Conservation (phyloP, 2,797 vertebrate genomes). For the Toxotes lorentzi region DNA sequence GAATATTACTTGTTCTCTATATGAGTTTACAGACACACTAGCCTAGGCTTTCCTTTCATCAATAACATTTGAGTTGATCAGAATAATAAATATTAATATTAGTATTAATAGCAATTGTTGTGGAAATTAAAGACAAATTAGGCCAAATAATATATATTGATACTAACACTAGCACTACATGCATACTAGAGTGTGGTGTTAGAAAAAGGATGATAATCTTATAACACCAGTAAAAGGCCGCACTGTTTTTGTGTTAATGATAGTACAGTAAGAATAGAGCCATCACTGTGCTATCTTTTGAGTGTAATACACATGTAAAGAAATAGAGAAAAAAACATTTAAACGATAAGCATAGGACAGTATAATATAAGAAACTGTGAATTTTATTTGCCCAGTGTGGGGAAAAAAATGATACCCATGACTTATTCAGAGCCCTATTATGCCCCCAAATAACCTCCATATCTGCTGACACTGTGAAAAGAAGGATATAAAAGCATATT, state of each 20-base stretch:
- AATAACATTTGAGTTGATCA: not conserved
- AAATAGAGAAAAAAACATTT: not conserved
- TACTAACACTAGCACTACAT: not conserved
- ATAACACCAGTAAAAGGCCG: not conserved
- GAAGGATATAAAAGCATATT: not conserved
- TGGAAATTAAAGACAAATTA: not conserved
- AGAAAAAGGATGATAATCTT: not conserved
- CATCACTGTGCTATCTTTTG: not conserved
- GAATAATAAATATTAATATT: not conserved
- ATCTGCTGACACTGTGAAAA: constrained; percentile 46
- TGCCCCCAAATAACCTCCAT: constrained; percentile 32
- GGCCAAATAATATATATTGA: not conserved
- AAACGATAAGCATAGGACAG: not conserved
- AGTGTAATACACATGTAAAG: constrained; percentile 20
- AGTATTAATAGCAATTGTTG: not conserved
- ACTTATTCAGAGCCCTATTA: constrained; percentile 57
- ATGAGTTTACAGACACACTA: not conserved
- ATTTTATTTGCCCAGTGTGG: constrained; percentile 23
- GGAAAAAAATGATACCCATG: constrained; percentile 30
- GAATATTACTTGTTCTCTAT: not conserved
- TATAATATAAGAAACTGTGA: not conserved
- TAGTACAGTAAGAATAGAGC: not conserved
- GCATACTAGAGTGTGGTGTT: not conserved
- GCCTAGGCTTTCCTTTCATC: not conserved
- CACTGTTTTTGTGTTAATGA: not conserved